Evolutionary conservation across 1,140 invertebrate species (phyloP).

Genomic region (Caerostris extrusa): DNA sequence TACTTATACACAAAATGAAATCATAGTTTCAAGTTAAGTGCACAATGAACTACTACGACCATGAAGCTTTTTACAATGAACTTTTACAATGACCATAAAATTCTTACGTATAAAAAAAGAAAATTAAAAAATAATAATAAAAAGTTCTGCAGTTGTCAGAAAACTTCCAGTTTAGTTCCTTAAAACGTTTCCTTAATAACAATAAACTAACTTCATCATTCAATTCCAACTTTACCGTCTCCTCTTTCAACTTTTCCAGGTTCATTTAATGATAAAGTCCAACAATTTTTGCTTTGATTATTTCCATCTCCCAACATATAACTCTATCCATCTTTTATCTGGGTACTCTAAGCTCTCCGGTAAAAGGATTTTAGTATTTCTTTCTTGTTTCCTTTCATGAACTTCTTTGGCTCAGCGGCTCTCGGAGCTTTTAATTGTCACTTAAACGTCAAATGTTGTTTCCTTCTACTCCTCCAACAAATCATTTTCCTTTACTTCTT

Average conservation of each 20-base stretch:
- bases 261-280: neutral
- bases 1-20: no score
- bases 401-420: neutral
- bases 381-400: neutral
- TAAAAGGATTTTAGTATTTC: neutral
- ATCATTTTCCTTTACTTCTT: conserved; percentile 28
- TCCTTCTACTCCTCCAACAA: neutral
- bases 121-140: no score
- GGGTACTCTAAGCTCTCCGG: neutral
- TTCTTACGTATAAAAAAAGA: no score
- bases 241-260: neutral
- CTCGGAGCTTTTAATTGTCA: conserved; percentile 40
- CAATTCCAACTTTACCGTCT: neutral
- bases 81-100: no score
- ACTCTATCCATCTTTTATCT: neutral
- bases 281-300: neutral
- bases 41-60: no score
- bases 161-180: no score
- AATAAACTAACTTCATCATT: neutral
- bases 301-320: neutral
- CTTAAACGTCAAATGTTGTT: conserved; percentile 15
- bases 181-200: no score
- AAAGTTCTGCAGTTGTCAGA: no score
- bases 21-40: no score
- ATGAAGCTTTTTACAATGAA: no score